Conservation (phyloP, 2,888 invertebrate genomes). For the Cheilosia pagana region DNA sequence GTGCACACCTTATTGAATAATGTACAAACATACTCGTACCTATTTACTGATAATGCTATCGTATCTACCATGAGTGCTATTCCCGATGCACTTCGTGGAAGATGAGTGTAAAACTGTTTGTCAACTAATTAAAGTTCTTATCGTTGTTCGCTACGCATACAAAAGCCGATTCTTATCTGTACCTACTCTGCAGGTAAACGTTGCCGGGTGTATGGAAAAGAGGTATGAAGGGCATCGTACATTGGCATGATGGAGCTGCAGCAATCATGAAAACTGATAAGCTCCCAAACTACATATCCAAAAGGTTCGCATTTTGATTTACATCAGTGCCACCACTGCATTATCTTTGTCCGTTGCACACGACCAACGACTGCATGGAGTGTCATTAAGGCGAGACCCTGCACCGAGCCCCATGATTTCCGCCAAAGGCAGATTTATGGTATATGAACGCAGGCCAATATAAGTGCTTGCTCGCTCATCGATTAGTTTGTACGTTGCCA, state of each 20-base stretch:
- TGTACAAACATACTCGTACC: neutral
- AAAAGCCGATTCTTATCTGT: constrained; percentile 64
- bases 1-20: constrained; percentile 50
- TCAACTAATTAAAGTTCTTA: constrained; percentile 69
- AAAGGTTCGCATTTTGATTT: constrained; percentile 34
- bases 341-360: constrained; percentile 47
- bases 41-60: constrained; percentile 37
- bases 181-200: constrained; percentile 30
- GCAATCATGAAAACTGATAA: constrained; percentile 63
- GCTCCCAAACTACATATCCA: constrained; percentile 42
- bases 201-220: constrained; percentile 8
- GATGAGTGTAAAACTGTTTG: constrained; percentile 72
- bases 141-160: constrained; percentile 50
- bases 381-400: constrained; percentile 28
- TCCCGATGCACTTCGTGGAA: constrained; percentile 61
- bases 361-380: constrained; percentile 17
- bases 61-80: constrained; percentile 34
- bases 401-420: constrained; percentile 23
- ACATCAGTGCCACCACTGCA: constrained; percentile 40
- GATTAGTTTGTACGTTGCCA: constrained; percentile 58
- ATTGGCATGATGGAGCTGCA: constrained; percentile 21
- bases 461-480: constrained; percentile 45
- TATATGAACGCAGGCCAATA: constrained; percentile 35
- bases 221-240: constrained; percentile 67
- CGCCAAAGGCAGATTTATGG: constrained; percentile 41